A percentile compares a stretch with the other conserved stretches of the same genome.
Conservation (phyloP, 2,797 vertebrate genomes). For the Crenuchus spilurus region DNA sequence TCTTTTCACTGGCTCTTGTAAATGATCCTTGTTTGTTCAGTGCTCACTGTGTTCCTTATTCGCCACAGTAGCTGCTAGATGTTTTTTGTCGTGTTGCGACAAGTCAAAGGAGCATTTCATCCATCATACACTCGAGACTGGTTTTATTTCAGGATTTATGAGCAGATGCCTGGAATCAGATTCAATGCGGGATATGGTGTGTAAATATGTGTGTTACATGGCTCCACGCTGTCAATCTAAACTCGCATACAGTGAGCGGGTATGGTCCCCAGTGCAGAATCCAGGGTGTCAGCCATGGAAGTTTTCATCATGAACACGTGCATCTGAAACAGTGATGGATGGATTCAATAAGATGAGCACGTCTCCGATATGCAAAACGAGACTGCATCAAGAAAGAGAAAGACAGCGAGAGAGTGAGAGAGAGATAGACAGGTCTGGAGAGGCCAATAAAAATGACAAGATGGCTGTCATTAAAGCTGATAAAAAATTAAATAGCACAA, state of each 20-base stretch:
- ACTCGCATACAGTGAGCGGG: constrained; percentile 29
- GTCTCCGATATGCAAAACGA: constrained; percentile 39
- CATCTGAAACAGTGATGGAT: constrained; percentile 51
- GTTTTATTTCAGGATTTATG: constrained; percentile 39
- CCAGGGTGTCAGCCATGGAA: constrained; percentile 42
- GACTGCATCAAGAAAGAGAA: constrained; percentile 16
- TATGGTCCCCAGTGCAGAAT: constrained; percentile 2
- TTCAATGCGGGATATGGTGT: constrained; percentile 32
- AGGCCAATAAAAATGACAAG: constrained; percentile 11
- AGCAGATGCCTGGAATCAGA: constrained; percentile 39
- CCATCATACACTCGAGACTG: constrained; percentile 27
- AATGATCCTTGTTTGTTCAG: background rate
- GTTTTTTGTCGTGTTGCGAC: background rate
- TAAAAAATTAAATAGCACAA: background rate
- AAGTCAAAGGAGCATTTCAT: constrained; percentile 25
- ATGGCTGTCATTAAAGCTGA: constrained; percentile 10
- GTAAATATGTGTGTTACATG: constrained; percentile 33
- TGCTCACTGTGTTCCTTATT: background rate
- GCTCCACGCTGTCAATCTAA: constrained; percentile 16
- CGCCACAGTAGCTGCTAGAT: background rate
- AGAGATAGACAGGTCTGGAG: background rate
- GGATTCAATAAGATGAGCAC: constrained; percentile 51
- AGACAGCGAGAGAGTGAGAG: background rate
- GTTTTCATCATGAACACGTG: constrained; percentile 48
- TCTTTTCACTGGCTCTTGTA: background rate